Evolutionary conservation across 2,888 invertebrate species (phyloP).

Genomic region (Matsumyia berberina): DNA sequence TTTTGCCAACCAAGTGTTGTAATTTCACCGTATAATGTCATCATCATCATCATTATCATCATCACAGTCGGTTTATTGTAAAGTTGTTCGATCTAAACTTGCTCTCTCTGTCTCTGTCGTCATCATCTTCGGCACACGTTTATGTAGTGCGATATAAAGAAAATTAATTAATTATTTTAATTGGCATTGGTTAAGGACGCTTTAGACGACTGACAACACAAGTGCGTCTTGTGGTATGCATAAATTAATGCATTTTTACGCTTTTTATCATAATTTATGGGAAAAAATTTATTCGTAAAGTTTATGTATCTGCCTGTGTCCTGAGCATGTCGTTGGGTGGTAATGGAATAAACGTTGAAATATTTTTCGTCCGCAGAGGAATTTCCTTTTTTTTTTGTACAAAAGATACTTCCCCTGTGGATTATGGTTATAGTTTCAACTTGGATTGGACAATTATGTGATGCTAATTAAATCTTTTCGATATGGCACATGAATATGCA

Average conservation of each 20-base stretch:
- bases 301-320: neutral
- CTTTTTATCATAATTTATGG: slow-evolving; percentile 68
- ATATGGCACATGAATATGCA: slow-evolving; percentile 41
- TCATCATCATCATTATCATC: slow-evolving; percentile 42
- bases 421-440: slow-evolving; percentile 65
- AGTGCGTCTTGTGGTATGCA: slow-evolving; percentile 64
- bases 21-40: slow-evolving; percentile 62
- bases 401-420: slow-evolving; percentile 9
- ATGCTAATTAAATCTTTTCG: slow-evolving; percentile 65
- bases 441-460: slow-evolving; percentile 58
- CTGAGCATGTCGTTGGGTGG: slow-evolving; percentile 53
- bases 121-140: neutral
- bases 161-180: slow-evolving; percentile 76
- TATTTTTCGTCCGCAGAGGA: slow-evolving; percentile 39
- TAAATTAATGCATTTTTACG: slow-evolving; percentile 67
- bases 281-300: slow-evolving; percentile 32
- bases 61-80: neutral
- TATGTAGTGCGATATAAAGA: slow-evolving; percentile 60
- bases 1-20: slow-evolving; percentile 29
- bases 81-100: slow-evolving; percentile 9
- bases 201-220: slow-evolving; percentile 44
- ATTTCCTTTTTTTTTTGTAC: slow-evolving; percentile 25
- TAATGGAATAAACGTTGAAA: slow-evolving; percentile 61
- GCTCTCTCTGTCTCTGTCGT: neutral
- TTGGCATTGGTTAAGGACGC: slow-evolving; percentile 49